A percentile compares a stretch with the other conserved stretches of the same genome.
Evolutionary conservation across 2,797 vertebrate genomes (phyloP).

Genomic region (Ciconia nigra): DNA sequence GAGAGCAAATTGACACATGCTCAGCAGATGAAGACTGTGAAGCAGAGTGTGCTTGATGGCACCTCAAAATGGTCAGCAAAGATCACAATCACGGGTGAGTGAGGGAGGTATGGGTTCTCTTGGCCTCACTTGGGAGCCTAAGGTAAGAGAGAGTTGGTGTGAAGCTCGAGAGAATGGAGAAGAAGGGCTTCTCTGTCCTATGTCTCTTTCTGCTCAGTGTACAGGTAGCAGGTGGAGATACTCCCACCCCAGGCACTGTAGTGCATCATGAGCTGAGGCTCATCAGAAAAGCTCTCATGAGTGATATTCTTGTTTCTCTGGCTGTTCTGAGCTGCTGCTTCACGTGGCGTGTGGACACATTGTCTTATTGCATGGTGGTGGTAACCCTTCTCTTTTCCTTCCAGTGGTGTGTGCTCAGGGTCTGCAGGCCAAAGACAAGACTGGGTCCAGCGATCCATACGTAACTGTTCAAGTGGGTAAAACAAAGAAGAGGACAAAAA

Average conservation of each 20-base stretch:
- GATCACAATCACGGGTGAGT: slow-evolving; percentile 93
- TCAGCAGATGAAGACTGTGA: slow-evolving; percentile 98
- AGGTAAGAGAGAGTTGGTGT: background rate
- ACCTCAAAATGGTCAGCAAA: slow-evolving; percentile 99
- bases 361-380: background rate
- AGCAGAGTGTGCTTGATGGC: slow-evolving; percentile 95
- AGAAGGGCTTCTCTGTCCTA: background rate
- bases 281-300: background rate
- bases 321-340: background rate
- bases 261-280: background rate
- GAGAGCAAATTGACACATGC: slow-evolving; percentile 87
- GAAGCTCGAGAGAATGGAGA: background rate
- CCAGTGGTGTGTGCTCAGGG: slow-evolving; percentile 96
- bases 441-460: slow-evolving; percentile 97
- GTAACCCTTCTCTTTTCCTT: background rate
- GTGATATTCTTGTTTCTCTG: background rate
- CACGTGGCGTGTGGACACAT: fast-evolving
- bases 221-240: background rate
- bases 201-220: background rate
- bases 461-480: slow-evolving; percentile 98
- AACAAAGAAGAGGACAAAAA: slow-evolving; percentile 98
- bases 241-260: background rate
- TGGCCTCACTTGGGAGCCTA: background rate
- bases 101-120: background rate
- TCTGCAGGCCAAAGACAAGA: slow-evolving; percentile 98